Conservation (phyloP, 2,888 invertebrate genomes). For the Diadromus collaris region DNA sequence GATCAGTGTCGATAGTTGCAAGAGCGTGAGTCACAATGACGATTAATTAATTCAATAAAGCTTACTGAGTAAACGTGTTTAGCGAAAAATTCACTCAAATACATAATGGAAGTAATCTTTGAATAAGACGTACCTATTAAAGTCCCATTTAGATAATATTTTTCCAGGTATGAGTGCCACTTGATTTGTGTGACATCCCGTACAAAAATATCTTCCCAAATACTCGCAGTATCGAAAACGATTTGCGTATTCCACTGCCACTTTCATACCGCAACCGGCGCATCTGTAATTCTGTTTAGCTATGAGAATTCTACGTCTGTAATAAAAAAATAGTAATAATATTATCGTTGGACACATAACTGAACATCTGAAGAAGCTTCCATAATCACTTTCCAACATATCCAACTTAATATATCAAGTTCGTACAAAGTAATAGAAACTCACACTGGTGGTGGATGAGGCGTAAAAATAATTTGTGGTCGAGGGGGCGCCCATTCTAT, state of each 20-base stretch:
- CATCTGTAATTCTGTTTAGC: constrained; percentile 89
- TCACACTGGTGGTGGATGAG: constrained; percentile 87
- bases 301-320: constrained; percentile 84
- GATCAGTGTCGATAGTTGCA: neutral
- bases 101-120: constrained; percentile 28
- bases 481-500: constrained; percentile 92
- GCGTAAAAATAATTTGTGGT: constrained; percentile 90
- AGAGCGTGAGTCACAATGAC: neutral
- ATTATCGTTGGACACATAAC: neutral
- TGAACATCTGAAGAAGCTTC: neutral
- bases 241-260: constrained; percentile 86
- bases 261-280: constrained; percentile 92
- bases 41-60: neutral
- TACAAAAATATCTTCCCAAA: constrained; percentile 92
- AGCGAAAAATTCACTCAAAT: neutral
- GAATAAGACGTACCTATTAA: constrained; percentile 80
- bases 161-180: constrained; percentile 87
- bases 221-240: constrained; percentile 92
- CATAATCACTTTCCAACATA: neutral
- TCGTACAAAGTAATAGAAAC: constrained; percentile 66
- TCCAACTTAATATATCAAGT: neutral
- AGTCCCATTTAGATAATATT: constrained; percentile 85
- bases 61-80: neutral
- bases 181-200: constrained; percentile 91
- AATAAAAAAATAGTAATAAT: constrained; percentile 62